Percentiles rank a stretch among this genome's conserved stretches.
Conservation (phyloP, 2,888 invertebrate genomes). For the Deilephila elpenor region DNA sequence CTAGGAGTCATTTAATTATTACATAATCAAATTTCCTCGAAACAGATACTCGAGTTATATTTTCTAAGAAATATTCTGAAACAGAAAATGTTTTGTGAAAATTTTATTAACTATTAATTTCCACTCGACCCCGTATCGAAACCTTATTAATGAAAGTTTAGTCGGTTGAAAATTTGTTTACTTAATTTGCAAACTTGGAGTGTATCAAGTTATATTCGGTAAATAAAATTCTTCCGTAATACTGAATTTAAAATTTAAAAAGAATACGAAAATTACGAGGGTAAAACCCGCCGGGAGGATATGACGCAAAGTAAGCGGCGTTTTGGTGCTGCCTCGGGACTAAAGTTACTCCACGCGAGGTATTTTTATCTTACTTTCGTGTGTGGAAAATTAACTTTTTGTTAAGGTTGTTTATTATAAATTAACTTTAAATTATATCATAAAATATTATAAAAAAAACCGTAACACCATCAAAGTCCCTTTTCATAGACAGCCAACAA, state of each 20-base stretch:
- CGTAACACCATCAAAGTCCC: too few relatives aligned
- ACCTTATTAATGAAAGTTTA: conserved; percentile 27
- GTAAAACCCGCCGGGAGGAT: not conserved
- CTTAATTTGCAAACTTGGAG: conserved; percentile 24
- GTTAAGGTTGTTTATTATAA: too few relatives aligned
- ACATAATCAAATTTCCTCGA: not conserved
- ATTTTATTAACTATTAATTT: conserved; percentile 29
- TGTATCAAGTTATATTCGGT: conserved; percentile 10
- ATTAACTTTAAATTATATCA: too few relatives aligned
- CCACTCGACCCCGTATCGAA: conserved; percentile 1
- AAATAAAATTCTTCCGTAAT: conserved; percentile 4
- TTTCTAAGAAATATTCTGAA: conserved; percentile 6
- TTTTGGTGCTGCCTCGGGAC: too few relatives aligned
- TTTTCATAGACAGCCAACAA: too few relatives aligned
- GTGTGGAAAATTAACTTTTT: too few relatives aligned
- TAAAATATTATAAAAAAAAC: too few relatives aligned
- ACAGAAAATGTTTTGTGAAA: conserved; percentile 18
- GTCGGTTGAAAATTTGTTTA: conserved; percentile 27
- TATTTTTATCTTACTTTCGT: too few relatives aligned
- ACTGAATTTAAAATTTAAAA: conserved; percentile 7
- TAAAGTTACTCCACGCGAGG: too few relatives aligned
- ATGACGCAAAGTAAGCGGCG: too few relatives aligned
- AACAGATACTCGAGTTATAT: conserved; percentile 10
- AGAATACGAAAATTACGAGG: not conserved
- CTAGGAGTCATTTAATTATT: not conserved